phyloP scores from a whole-genome alignment of 2,888 invertebrate genomes.

The Caenorhabditis wallacei region DNA sequence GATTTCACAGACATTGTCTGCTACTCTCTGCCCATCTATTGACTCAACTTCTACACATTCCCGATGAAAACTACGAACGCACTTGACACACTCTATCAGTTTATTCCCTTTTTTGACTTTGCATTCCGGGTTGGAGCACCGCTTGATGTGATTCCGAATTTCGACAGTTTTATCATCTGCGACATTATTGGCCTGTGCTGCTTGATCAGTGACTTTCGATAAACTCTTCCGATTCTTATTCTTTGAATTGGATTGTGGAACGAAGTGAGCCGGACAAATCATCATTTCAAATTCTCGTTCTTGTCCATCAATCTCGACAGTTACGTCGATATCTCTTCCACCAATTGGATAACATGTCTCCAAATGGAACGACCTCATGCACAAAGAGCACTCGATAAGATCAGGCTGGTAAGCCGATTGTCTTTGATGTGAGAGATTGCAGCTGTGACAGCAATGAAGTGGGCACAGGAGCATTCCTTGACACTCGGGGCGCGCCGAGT shows the following conservation, averaged over 20 bases:
- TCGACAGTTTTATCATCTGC: no score
- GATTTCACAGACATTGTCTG: neutral
- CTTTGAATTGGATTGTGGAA: neutral
- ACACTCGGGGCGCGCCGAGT: slow-evolving; percentile 36
- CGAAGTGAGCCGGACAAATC: slow-evolving; percentile 13
- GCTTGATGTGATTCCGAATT: no score
- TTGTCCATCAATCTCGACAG: neutral
- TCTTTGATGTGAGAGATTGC: slow-evolving; percentile 23
- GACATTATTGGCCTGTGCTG: no score
- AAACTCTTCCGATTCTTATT: neutral
- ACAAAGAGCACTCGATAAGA: slow-evolving; percentile 36
- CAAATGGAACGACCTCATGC: slow-evolving; percentile 46
- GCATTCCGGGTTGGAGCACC: no score
- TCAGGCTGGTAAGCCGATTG: slow-evolving; percentile 29
- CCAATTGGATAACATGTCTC: slow-evolving; percentile 30
- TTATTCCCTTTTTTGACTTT: no score
- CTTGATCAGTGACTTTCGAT: neutral
- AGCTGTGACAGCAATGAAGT: slow-evolving; percentile 44
- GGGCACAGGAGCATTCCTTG: slow-evolving; percentile 46
- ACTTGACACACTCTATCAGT: slow-evolving; percentile 23
- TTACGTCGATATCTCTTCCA: slow-evolving; percentile 9
- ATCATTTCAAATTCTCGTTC: slow-evolving; percentile 6
- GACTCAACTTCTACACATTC: slow-evolving; percentile 17
- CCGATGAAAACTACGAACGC: slow-evolving; percentile 30
- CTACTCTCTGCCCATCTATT: neutral